Percentiles rank a stretch among this genome's conserved stretches.
Conservation (phyloP, 1,140 invertebrate species). For the Carposina sasakii region DNA sequence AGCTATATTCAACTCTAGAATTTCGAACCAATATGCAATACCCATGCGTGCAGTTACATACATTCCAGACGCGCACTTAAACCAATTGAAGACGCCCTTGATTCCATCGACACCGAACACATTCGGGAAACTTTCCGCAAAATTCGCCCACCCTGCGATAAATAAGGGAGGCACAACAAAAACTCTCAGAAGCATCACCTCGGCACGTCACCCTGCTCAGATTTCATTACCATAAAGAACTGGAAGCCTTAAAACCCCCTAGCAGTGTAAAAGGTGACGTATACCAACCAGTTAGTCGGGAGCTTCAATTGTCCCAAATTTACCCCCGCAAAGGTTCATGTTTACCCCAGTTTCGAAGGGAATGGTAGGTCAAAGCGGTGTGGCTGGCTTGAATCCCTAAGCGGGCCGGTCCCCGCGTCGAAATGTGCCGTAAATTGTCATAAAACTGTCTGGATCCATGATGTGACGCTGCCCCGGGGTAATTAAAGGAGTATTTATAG, state of each 20-base stretch:
- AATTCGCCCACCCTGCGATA: slow-evolving; percentile 57
- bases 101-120: slow-evolving; percentile 47
- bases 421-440: slow-evolving; percentile 80
- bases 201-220: slow-evolving; percentile 68
- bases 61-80: too few relatives aligned
- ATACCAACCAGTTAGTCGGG: slow-evolving; percentile 38
- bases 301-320: slow-evolving; percentile 16
- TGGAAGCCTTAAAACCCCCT: slow-evolving; percentile 69
- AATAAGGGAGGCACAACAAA: slow-evolving; percentile 69
- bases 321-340: slow-evolving; percentile 14
- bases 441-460: slow-evolving; percentile 80
- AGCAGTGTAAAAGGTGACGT: slow-evolving; percentile 68
- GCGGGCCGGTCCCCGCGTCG: slow-evolving; percentile 69
- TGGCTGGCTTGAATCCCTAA: slow-evolving; percentile 55
- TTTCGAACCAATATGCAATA: too few relatives aligned
- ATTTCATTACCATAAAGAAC: slow-evolving; percentile 73
- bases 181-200: slow-evolving; percentile 67
- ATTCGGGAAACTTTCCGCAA: slow-evolving; percentile 51
- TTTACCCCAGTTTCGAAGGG: slow-evolving; percentile 10
- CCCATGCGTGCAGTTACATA: too few relatives aligned
- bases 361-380: slow-evolving; percentile 30
- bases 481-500: slow-evolving; percentile 81
- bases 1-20: too few relatives aligned
- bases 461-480: slow-evolving; percentile 78
- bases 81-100: slow-evolving; percentile 21